Evolutionary conservation across 2,888 invertebrate species (phyloP), one percentile per base, ranked within the genome.

Genomic region (Napeogenes inachia): DNA sequence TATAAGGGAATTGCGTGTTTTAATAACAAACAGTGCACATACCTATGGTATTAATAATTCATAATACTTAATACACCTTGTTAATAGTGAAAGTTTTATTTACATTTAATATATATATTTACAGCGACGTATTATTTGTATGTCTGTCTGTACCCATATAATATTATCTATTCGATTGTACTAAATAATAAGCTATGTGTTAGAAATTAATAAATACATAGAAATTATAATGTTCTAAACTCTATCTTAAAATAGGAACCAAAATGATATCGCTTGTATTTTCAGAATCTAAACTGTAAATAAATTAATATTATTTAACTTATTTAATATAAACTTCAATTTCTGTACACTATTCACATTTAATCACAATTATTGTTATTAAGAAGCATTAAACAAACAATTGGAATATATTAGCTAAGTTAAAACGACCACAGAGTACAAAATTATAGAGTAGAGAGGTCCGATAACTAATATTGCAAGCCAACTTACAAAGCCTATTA

Each of bases 191-290:
- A 63, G 50, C 60, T 67, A 59, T 59, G 21, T 56, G 53, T 60
- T 61, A 61, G 54, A 60, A 68, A 64, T 62, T 74, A 82, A 84
- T 85, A 83, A 85, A 87, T 85, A 86, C 82, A 86, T 78, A 80
- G 78, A 83, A 81, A 71, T 64, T 45, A 75, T 79, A 81, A 85
- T 80, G 77, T 80, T 75, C 30, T 73, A 76, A 78, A 79, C 76
- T 72, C 79, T 85, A 87, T 82, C 87, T 87, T 87, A 89, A 78
- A 78, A 86, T 90, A 90, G 89, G 89, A 90, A 90, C 89, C 88
- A 89, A 90, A 89, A 67, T 50, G 10, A 59, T 64, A 64, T 66
- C 54, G 60, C 61, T 67, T 65, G 62, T 56, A 32, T 54, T 60
- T 56, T 56, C 46, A 60, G 33, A 58, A 50, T 47, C 47, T 55